Conservation (phyloP, 2,113 vertebrate species). For the Sylvietta virens region DNA sequence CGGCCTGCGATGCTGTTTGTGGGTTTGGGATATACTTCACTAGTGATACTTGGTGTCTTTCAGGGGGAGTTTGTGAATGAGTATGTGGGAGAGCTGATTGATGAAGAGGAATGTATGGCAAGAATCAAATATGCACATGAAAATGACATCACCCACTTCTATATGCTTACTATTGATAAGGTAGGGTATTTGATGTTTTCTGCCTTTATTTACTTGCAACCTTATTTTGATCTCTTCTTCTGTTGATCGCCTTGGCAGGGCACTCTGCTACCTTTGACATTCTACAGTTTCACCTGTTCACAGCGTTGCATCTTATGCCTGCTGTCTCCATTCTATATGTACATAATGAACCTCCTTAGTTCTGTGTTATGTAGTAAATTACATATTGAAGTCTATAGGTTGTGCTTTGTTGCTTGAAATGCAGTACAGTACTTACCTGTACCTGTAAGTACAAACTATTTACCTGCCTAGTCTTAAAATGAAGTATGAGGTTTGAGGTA, state of each 20-base stretch:
- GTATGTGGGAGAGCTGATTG: constrained; percentile 94
- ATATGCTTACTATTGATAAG: constrained; percentile 99
- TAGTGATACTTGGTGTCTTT: neutral
- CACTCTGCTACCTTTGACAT: neutral
- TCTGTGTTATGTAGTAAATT: neutral
- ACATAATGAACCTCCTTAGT: neutral
- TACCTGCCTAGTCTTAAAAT: neutral
- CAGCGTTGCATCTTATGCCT: neutral
- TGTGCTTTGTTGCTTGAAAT: neutral
- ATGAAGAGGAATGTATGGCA: constrained; percentile 94
- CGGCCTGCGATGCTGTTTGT: neutral
- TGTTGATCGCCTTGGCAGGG: neutral
- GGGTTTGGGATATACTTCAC: neutral
- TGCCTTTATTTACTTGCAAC: neutral
- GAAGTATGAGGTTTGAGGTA: neutral
- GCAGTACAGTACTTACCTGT: neutral
- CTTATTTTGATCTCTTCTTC: neutral
- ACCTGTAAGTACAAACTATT: neutral
- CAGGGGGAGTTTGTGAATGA: constrained; percentile 98
- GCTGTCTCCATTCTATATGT: neutral
- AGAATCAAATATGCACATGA: constrained; percentile 92
- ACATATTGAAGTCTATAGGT: neutral
- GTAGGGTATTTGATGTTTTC: constrained; percentile 54
- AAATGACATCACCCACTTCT: constrained; percentile 95
- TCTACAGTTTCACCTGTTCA: neutral